Base-by-base conservation (phyloP, 2,888 invertebrate species). In the Aquatica leii region DNA sequence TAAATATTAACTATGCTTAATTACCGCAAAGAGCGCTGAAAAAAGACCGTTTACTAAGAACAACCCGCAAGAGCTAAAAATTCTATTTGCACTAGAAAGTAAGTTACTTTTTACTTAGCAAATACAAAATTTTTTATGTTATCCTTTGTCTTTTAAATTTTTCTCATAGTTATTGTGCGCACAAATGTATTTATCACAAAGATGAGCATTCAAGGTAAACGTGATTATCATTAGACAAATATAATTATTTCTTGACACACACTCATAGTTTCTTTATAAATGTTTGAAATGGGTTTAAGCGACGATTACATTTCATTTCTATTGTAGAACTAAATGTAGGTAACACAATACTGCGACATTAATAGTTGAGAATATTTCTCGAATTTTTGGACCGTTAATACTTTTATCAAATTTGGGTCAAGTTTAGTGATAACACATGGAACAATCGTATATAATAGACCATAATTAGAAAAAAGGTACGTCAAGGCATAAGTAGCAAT, bases 201-300 rank as follows among this genome's bases (percentile, higher is more conserved):
- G 46, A 46, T 20, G 46, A 46, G 18, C 18, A 46, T 46, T 46
- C 46, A 46, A 46, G 46, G 46, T 46, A 46, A 46, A 46, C 46
- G 46, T 18, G 46, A 17, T 46, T 46, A 46, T 46, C 46, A 46
- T 46, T 20, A 20, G 20, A 20, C 18, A 46, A 46, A 46, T 46
- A 46, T 46, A 46, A 46, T 46, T 18, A 18, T 20, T 18, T 20
- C 18, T 46, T 18, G 11, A 46, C 46, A 46, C n/a, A 46, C 46
- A 46, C 17, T 46, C 18, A 46, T 20, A 18, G n/a, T 46, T 8
- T 17, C 46, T 46, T 46, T 18, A 18, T 18, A 46, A 46, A 17
- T 20, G 20, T 20, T 41, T 46, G 18, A 46, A 46, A 20, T 20
- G 18, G 20, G 20, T 15, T 41, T 41, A 41, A 14, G 18, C 18